Percentiles rank a stretch among this genome's conserved stretches.
Evolutionary conservation across 1,140 invertebrate species (phyloP).

Genomic region (Papilio polyxenes): DNA sequence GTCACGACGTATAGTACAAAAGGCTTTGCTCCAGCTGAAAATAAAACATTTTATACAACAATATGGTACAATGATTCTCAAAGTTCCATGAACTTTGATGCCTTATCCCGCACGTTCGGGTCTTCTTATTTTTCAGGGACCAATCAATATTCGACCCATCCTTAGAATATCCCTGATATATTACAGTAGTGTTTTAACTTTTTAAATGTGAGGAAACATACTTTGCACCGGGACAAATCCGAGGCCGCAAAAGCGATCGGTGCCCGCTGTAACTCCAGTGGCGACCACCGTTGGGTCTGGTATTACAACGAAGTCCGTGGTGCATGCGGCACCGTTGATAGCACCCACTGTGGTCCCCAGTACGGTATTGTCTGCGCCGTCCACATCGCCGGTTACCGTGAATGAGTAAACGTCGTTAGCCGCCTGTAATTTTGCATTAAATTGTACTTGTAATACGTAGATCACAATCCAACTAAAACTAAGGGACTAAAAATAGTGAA

Average conservation of each 20-base stretch:
- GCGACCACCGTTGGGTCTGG: constrained; percentile 82
- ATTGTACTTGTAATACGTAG: not conserved
- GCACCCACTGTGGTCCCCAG: constrained; percentile 79
- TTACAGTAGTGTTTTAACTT: too few relatives aligned
- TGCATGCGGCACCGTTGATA: constrained; percentile 82
- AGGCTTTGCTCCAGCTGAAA: constrained; percentile 80
- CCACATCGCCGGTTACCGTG: constrained; percentile 85
- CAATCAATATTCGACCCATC: too few relatives aligned
- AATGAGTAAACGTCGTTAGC: constrained; percentile 84
- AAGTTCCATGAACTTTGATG: not conserved
- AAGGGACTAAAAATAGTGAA: not conserved
- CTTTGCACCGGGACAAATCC: constrained; percentile 85
- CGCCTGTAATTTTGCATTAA: constrained; percentile 47
- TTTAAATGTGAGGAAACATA: constrained; percentile 65
- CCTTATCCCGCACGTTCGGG: too few relatives aligned
- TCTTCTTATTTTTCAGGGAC: too few relatives aligned
- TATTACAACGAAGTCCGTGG: constrained; percentile 87
- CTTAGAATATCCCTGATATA: too few relatives aligned
- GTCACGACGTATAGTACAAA: constrained; percentile 88
- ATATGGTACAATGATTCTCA: not conserved
- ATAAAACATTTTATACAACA: constrained; percentile 30
- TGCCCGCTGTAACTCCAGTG: constrained; percentile 70
- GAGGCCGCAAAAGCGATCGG: constrained; percentile 88
- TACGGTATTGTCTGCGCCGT: constrained; percentile 80
- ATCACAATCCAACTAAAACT: not conserved